These are phyloP conservation scores for Staurois parvus DNA, from an alignment of 2,797 vertebrate genomes.

Conservation along the genomic window DNA sequence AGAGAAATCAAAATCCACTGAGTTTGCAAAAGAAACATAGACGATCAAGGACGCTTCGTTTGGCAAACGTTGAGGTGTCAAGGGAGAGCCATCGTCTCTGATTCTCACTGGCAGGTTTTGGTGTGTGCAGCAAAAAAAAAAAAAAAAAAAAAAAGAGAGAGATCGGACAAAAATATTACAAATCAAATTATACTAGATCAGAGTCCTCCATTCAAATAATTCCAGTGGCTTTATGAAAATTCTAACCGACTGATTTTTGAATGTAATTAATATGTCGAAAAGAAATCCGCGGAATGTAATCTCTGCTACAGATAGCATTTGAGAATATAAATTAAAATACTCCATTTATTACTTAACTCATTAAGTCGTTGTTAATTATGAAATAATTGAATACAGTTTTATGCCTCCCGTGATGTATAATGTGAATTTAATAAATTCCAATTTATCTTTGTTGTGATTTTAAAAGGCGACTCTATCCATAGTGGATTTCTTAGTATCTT, in stretches of 20 bases:
- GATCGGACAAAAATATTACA: not conserved
- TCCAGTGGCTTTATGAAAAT: too few relatives aligned
- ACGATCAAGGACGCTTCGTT: constrained; percentile 9
- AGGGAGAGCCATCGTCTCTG: not conserved
- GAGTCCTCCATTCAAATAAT: too few relatives aligned
- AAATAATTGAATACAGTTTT: too few relatives aligned
- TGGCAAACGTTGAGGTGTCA: not conserved
- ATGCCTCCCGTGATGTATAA: too few relatives aligned
- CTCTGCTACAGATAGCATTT: not conserved
- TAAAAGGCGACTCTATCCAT: too few relatives aligned
- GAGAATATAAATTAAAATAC: not conserved
- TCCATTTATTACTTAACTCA: too few relatives aligned
- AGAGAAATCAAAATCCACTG: not conserved
- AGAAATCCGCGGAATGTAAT: not conserved
- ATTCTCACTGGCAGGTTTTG: not conserved
- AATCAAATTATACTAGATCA: not conserved
- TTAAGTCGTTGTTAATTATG: too few relatives aligned
- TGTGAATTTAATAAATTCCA: too few relatives aligned
- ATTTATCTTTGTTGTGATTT: too few relatives aligned
- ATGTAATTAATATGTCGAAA: not conserved
- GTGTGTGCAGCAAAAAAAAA: not conserved
- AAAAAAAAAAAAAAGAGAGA: not conserved
- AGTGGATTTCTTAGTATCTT: too few relatives aligned
- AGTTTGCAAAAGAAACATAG: not conserved
- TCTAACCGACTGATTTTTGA: too few relatives aligned